Percentiles rank a stretch among this genome's conserved stretches.
These are phyloP conservation scores for Macaca mulatta DNA, from an alignment of 2,113 vertebrate species.

Conservation along the genomic window DNA sequence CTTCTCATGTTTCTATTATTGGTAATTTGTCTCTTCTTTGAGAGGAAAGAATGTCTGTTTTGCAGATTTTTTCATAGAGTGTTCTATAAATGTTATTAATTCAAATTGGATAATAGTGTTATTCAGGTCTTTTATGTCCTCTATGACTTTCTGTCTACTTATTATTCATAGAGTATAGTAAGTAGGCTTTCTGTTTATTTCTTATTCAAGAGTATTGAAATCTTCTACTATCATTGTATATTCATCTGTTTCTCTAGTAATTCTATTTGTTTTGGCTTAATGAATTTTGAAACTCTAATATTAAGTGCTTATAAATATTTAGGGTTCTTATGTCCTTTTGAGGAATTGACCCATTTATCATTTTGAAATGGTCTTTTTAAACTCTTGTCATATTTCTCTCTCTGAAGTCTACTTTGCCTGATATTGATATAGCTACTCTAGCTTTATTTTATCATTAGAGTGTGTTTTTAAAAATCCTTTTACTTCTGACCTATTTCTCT, in stretches of 20 bases:
- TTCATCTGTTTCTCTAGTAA: background rate
- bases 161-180: background rate
- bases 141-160: background rate
- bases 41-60: background rate
- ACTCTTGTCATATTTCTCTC: background rate
- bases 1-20: background rate
- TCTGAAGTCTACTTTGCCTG: background rate
- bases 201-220: background rate
- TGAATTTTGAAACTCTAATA: background rate
- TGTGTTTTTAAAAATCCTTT: background rate
- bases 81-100: background rate
- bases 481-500: background rate
- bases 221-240: background rate
- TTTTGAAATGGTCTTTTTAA: background rate
- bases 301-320: background rate
- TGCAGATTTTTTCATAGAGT: background rate
- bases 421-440: background rate
- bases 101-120: background rate
- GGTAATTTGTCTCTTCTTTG: background rate
- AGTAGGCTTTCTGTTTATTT: background rate
- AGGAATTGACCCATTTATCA: background rate
- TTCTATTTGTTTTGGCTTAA: background rate
- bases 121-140: background rate
- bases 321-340: background rate
- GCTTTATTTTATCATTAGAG: background rate